phyloP scores from a whole-genome alignment of 2,888 invertebrate species.

The Drosophila ustulata region DNA sequence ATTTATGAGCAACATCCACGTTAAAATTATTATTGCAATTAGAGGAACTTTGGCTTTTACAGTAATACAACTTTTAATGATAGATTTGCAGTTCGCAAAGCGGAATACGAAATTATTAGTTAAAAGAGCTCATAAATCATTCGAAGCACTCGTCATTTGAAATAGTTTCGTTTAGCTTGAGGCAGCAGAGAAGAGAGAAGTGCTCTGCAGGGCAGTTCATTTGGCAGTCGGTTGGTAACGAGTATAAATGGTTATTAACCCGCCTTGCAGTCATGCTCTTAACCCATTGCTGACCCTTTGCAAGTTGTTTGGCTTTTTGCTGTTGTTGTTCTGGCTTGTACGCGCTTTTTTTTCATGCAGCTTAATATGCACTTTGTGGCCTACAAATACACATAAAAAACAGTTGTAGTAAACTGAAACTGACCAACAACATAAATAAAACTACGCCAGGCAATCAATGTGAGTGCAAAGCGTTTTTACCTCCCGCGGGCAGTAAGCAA shows the following conservation, averaged over 20 bases:
- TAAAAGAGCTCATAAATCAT: conserved; percentile 15
- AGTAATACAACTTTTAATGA: background rate
- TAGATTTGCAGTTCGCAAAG: conserved; percentile 1
- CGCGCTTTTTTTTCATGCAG: conserved; percentile 30
- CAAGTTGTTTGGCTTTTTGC: conserved; percentile 15
- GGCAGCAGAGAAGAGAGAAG: background rate
- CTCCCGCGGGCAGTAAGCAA: conserved; percentile 70
- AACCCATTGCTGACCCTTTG: conserved; percentile 52
- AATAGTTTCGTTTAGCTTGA: conserved; percentile 32
- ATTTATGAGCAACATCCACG: background rate
- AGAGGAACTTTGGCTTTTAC: background rate
- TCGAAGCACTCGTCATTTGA: conserved; percentile 7
- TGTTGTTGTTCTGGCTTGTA: conserved; percentile 20
- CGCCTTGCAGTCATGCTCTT: conserved; percentile 41
- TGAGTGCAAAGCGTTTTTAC: conserved; percentile 78
- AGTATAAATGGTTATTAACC: conserved; percentile 56
- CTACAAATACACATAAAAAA: conserved; percentile 70
- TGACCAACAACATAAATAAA: conserved; percentile 74
- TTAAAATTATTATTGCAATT: background rate
- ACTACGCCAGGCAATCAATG: conserved; percentile 76
- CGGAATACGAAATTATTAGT: conserved; percentile 3
- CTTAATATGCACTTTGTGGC: conserved; percentile 78
- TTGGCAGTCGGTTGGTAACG: conserved; percentile 31
- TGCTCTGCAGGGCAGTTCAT: conserved; percentile 24
- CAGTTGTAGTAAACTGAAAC: conserved; percentile 62